Evolutionary conservation across 2,113 vertebrate genomes (phyloP).

Genomic region (Leucosticte australis): DNA sequence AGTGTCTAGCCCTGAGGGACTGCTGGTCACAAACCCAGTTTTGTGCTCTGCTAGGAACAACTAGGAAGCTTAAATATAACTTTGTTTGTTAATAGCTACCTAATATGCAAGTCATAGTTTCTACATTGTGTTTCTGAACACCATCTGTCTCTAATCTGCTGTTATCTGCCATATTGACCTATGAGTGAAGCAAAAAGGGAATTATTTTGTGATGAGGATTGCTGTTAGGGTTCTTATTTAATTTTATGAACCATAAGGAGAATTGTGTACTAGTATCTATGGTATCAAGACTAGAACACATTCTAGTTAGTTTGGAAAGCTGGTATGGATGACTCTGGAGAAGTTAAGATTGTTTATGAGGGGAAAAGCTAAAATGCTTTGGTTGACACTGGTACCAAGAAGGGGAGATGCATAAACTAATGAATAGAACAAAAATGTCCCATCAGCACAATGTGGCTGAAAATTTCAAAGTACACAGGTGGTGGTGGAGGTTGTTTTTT

Average conservation of each 20-base stretch:
- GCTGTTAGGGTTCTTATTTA: not conserved
- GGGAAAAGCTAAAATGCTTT: not conserved
- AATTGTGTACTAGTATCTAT: not conserved
- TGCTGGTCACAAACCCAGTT: not conserved
- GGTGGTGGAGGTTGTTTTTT: not conserved
- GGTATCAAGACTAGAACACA: not conserved
- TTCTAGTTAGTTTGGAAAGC: not conserved
- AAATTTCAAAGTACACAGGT: not conserved
- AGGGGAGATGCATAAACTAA: not conserved
- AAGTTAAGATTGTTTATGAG: not conserved
- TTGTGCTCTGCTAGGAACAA: not conserved
- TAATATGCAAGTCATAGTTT: not conserved
- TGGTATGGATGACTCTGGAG: not conserved
- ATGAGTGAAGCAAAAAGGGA: not conserved
- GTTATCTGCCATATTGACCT: not conserved
- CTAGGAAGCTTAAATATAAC: not conserved
- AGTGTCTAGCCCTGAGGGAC: not conserved
- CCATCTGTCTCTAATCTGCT: not conserved
- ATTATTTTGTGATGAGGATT: not conserved
- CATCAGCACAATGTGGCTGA: not conserved
- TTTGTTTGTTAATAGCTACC: not conserved
- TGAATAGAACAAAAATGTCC: not conserved
- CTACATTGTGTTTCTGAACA: not conserved
- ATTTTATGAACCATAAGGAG: not conserved
- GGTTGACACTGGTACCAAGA: not conserved